A percentile compares a stretch with the other conserved stretches of the same genome.
Evolutionary conservation across 2,797 vertebrate genomes (phyloP).

Genomic region (Pangasius djambal): DNA sequence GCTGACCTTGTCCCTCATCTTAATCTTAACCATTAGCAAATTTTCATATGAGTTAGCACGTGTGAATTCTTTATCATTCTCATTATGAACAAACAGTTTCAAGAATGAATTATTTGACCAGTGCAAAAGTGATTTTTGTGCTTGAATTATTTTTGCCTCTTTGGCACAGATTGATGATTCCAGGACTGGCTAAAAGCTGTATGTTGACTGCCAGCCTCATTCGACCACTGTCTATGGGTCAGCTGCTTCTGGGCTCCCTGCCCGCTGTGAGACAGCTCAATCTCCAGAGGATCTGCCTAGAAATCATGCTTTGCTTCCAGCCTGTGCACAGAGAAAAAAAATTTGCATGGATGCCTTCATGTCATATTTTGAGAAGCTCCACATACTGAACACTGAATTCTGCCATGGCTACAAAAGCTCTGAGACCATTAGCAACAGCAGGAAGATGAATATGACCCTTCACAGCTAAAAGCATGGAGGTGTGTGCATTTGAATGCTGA

Average conservation of each 20-base stretch:
- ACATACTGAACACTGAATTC: not conserved
- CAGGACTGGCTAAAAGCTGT: not conserved
- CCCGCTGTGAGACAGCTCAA: conserved; percentile 22
- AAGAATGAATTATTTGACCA: not conserved
- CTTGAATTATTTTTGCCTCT: not conserved
- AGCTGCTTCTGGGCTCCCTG: conserved; percentile 34
- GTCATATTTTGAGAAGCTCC: not conserved
- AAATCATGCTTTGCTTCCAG: conserved; percentile 26
- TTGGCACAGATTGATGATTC: not conserved
- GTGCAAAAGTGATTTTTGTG: not conserved
- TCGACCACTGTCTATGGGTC: conserved; percentile 26
- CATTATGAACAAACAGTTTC: not conserved
- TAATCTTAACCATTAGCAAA: not conserved
- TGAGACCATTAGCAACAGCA: conserved; percentile 38
- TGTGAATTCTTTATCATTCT: not conserved
- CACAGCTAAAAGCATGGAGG: conserved; percentile 39
- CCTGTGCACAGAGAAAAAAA: not conserved
- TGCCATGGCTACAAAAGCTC: not conserved
- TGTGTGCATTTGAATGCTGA: conserved; percentile 34
- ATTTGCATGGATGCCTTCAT: conserved; percentile 12
- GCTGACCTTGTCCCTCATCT: not conserved
- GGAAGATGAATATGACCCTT: conserved; percentile 40
- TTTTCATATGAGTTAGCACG: not conserved
- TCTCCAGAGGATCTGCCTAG: conserved; percentile 29
- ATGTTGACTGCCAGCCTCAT: conserved; percentile 19